Base-by-base conservation (phyloP, 2,797 vertebrate genomes). In the Dipus sagitta region DNA sequence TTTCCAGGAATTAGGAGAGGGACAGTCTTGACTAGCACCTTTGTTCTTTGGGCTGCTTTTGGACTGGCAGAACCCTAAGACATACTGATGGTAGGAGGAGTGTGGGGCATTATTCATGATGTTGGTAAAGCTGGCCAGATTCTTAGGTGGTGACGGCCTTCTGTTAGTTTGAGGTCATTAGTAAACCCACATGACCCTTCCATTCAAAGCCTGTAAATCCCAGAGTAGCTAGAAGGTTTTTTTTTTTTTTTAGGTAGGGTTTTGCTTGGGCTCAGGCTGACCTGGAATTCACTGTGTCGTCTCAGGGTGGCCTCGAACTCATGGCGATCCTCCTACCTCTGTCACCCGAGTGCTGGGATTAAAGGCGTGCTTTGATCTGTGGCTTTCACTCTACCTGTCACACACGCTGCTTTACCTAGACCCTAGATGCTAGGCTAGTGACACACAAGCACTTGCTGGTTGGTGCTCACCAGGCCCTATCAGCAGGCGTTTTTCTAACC, bases 1-100 rank as follows among this genome's bases (percentile, higher is more conserved):
- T 91, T 96, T 76, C 75, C 30, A 47, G 76, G 86, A 94, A 89
- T 91, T 64, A 28, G 9, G 42, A 47, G 38, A 72, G 71, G 72
- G 81, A 71, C 74, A 72, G 67, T 74, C 64, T 92, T 65, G 86
- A 54, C 6, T 60, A 38, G 28, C 15, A 81, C 75, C n/a, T 82
- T 81, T 94, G 64, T 74, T 72, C 23, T 1, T 90, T 89, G 82
- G 58, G 38, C 82, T 80, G 32, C 15, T 87, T 91, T 95, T 67
- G 62, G 24, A 65, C 32, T 85, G 70, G 13, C 74, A 86, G 71
- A 96, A 54, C 62, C 30, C 23, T 81, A 14, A 12, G 24, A n/a
- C 12, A 6, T n/a, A 67, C 4, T 32, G 10, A 58, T 20, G 1
- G 30, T 2, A 93, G 67, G 62, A 38, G 52, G 38, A 75, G 4